Evolutionary conservation across 2,797 vertebrate species (phyloP).

Genomic region (Toxotes lorentzi): DNA sequence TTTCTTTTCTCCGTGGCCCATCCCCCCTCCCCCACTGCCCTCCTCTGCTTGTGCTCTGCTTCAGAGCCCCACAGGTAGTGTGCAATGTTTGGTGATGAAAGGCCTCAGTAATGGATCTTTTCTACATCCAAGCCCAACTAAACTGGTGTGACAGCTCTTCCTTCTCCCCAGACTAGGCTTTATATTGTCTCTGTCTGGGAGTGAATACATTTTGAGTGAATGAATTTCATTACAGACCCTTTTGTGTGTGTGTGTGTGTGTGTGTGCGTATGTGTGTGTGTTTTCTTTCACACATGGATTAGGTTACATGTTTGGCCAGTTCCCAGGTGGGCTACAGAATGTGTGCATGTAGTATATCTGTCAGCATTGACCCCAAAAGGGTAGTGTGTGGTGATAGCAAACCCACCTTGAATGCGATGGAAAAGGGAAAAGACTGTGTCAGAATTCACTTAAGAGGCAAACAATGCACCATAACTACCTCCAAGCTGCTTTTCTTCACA

Average conservation of each 20-base stretch:
- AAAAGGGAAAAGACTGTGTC: slow-evolving; percentile 18
- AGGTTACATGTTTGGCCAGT: slow-evolving; percentile 49
- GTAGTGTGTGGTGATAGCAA: slow-evolving; percentile 1
- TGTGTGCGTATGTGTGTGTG: background rate
- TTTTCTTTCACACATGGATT: slow-evolving; percentile 15
- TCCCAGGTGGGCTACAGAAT: slow-evolving; percentile 51
- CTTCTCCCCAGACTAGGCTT: slow-evolving; percentile 53
- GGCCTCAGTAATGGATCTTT: slow-evolving; percentile 77
- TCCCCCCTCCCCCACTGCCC: background rate
- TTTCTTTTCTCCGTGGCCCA: slow-evolving; percentile 8
- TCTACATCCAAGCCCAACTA: slow-evolving; percentile 67
- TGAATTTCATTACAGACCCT: slow-evolving; percentile 65
- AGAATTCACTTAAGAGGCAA: slow-evolving; percentile 52
- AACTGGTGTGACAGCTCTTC: slow-evolving; percentile 77
- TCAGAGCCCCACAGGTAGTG: slow-evolving; percentile 72
- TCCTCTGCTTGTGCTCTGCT: background rate
- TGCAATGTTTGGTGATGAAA: slow-evolving; percentile 75
- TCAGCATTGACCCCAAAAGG: slow-evolving; percentile 43
- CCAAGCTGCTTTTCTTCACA: background rate
- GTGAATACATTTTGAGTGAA: slow-evolving; percentile 65
- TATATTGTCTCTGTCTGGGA: slow-evolving; percentile 64
- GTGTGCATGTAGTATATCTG: slow-evolving; percentile 35
- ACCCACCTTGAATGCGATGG: slow-evolving; percentile 23
- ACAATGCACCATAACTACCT: slow-evolving; percentile 30
- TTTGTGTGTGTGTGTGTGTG: slow-evolving; percentile 30